Base-by-base conservation (phyloP, 2,888 invertebrate genomes). In the Gymnocheta viridis region DNA sequence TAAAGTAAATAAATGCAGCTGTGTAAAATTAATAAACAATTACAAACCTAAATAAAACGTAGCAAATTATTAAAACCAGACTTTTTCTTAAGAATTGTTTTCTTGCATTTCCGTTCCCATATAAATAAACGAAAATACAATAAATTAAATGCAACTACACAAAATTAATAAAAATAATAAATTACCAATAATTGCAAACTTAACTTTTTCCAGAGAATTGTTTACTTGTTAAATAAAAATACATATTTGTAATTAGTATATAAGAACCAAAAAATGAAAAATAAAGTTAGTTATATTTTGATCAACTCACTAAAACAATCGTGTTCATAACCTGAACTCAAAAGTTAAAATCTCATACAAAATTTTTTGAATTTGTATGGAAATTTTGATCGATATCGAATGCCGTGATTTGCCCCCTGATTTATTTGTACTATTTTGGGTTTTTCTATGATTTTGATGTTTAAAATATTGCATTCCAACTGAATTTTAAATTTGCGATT, bases 271-370 rank as follows among this genome's bases (percentile, higher is more conserved):
- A 44, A 64, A 64, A 27, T 44, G n/a, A 64, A 44, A 44, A 64
- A 64, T 58, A 58, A 64, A 64, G 44, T 44, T 27, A 64, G 44
- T 64, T 64, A 44, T 64, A 64, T 64, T 64, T 64, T 64, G n/a
- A 64, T 64, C 62, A 64, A 64, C 27, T 32, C 32, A 32, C 32
- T 32, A 32, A 3, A 2, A 32, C 32, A 32, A 32, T 32, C 32
- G 32, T 32, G 32, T 32, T 32, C 60, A 64, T 64, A 64, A 44
- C n/a, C 2, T 64, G 41, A 64, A 64, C 62, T 64, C 24, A 38
- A 60, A 38, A 38, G 35, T 38, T n/a, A n/a, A n/a, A n/a, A n/a
- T n/a, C n/a, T n/a, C n/a, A n/a, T n/a, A n/a, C n/a, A n/a, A n/a
- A n/a, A n/a, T n/a, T n/a, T n/a, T n/a, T n/a, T n/a, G n/a, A n/a